Conservation (phyloP, 2,797 vertebrate genomes). For the Hippocampus kuda region DNA sequence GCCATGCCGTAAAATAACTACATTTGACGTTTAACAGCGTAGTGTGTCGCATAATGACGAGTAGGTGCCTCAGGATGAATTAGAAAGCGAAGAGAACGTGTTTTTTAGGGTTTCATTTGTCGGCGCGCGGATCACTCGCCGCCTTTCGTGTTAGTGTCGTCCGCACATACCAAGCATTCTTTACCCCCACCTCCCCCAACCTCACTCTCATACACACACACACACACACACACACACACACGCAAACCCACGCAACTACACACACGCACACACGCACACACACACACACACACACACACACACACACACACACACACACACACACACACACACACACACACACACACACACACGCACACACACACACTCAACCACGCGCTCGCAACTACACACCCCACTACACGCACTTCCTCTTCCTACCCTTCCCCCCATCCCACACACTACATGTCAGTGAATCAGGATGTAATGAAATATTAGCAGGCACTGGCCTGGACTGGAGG, state of each 20-base stretch:
- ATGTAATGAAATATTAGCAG: conserved; percentile 62
- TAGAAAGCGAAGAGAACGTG: not conserved
- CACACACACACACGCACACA: not conserved
- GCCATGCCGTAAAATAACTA: not conserved
- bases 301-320: not conserved
- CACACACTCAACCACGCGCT: not conserved
- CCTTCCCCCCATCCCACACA: conserved; percentile 58
- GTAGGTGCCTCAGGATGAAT: too few species aligned
- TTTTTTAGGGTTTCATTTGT: not conserved
- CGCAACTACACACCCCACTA: conserved; percentile 39
- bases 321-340: conserved; percentile 5
- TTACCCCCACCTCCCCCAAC: conserved; percentile 57
- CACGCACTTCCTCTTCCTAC: conserved; percentile 57
- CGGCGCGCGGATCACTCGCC: conserved; percentile 21
- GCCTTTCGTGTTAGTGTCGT: conserved; percentile 51
- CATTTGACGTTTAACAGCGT: not conserved
- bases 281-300: too few species aligned
- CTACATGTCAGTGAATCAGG: conserved; percentile 63
- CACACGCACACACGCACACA: too few species aligned
- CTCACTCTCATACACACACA: conserved; percentile 28
- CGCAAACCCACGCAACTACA: too few species aligned
- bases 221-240: not conserved
- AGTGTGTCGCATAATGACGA: not conserved
- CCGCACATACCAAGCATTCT: conserved; percentile 70
- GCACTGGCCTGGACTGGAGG: conserved; percentile 48